Evolutionary conservation across 1,140 invertebrate species (phyloP).

Genomic region (Zaprionus nigranus): DNA sequence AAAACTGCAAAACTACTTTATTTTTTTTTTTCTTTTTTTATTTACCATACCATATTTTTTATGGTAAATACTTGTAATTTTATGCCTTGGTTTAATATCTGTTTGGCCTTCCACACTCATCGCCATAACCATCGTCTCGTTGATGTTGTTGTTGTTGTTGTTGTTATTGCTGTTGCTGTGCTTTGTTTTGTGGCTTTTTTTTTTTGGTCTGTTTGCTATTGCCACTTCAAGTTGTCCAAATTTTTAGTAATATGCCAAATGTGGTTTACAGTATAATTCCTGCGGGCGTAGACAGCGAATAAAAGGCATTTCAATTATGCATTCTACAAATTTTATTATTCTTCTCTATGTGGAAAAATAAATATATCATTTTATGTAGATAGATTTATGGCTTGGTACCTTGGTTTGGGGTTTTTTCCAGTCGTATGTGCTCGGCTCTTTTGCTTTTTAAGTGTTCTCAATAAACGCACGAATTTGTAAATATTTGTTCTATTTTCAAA

Average conservation of each 20-base stretch:
- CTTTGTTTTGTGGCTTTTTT: conserved; percentile 25
- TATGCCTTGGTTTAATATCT: conserved; percentile 56
- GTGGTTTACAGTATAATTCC: conserved; percentile 11
- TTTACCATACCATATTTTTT: conserved; percentile 25
- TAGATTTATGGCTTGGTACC: not conserved
- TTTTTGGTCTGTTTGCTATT: conserved; percentile 10
- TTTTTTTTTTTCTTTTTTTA: too few species aligned
- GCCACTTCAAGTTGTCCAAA: conserved; percentile 34
- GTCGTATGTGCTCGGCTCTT: not conserved
- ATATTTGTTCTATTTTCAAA: not conserved
- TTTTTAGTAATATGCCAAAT: conserved; percentile 39
- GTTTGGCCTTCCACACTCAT: conserved; percentile 33
- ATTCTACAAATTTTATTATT: conserved; percentile 2
- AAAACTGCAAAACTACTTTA: conserved; percentile 33
- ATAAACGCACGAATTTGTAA: conserved; percentile 2
- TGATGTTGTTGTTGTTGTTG: too few species aligned
- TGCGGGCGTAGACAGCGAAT: not conserved
- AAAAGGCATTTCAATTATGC: conserved; percentile 8
- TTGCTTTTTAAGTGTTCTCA: not conserved
- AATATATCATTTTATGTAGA: not conserved
- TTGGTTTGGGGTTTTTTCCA: not conserved
- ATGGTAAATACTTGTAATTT: conserved; percentile 42
- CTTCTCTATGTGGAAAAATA: not conserved
- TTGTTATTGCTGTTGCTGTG: conserved; percentile 9
- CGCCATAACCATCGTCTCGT: too few species aligned